Base-by-base conservation (phyloP, 2,797 vertebrate species). In the Morus bassanus region DNA sequence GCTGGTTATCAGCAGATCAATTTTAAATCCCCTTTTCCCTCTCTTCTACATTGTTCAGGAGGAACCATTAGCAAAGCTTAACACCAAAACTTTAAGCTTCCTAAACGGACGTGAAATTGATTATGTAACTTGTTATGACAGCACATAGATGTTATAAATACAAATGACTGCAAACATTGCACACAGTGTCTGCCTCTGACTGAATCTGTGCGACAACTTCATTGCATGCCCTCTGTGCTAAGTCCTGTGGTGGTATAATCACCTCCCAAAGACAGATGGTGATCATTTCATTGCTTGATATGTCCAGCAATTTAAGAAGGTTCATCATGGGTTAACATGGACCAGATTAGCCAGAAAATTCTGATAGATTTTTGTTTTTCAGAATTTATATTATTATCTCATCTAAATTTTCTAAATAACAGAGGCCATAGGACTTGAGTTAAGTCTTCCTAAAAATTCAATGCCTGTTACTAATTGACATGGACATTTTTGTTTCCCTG, bases 171-270 rank as follows among this genome's bases (percentile, higher is more conserved):
- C 51, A 83, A 72, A 46, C 22, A 54, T 54, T 33, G 11, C 25
- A 68, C 74, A 35, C 30, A 37, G 11, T 2, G 0, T 54, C 41
- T 89, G 13, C 35, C 18, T 87, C 63, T 70, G 51, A 69, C 45
- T 1, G 2, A 68, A 76, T 89, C 24, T 59, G 24, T 77, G 46
- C 0, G 2, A 67, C 13, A 82, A 18, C 14, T 82, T 39, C 8
- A 14, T 67, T 14, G 3, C 25, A 39, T 0, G 0, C 18, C 11
- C 53, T 87, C 56, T 2, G 2, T 57, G 39, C 35, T 46, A 9
- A 30, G 13, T 16, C 35, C 27, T 69, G 30, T 72, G 51, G 19
- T 70, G 41, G 8, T 67, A 41, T 59, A 63, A 75, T 54, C 31
- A 50, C 11, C 41, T 46, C 31, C 18, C 72, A 63, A 77, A 43